These are phyloP conservation scores for Pseudoatta argentina DNA, from an alignment of 1,140 invertebrate genomes.

Conservation along the genomic window DNA sequence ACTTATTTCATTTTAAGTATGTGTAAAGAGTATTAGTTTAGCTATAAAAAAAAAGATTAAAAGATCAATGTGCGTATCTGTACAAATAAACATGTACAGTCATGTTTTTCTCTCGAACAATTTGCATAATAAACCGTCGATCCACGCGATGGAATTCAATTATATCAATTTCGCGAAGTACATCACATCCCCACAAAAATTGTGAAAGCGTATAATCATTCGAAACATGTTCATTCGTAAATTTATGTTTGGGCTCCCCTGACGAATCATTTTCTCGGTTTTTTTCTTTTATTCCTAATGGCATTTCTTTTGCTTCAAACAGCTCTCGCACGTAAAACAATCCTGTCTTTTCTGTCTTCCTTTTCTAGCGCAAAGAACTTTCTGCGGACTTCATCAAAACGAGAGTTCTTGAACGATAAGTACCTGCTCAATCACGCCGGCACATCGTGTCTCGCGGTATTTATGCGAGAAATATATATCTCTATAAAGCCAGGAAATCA, in stretches of 20 bases:
- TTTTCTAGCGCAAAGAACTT: not conserved
- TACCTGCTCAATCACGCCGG: not conserved
- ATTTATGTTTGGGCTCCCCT: not conserved
- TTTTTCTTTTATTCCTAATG: not conserved
- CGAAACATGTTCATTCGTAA: slow-evolving; percentile 10
- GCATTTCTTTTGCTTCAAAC: not conserved
- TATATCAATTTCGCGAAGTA: not conserved
- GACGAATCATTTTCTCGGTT: not conserved
- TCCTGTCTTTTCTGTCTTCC: not conserved
- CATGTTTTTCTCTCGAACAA: not conserved
- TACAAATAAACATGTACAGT: not conserved
- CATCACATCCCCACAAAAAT: not conserved
- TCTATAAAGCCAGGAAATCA: slow-evolving; percentile 27
- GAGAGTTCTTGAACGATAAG: not conserved
- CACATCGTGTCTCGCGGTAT: slow-evolving; percentile 12
- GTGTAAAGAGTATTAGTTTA: too few relatives aligned
- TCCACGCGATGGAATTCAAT: not conserved
- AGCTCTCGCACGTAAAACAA: not conserved
- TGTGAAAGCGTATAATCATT: not conserved
- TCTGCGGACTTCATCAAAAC: not conserved
- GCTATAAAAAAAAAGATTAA: too few relatives aligned
- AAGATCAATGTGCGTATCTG: not conserved
- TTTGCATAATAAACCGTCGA: not conserved
- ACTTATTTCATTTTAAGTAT: too few relatives aligned
- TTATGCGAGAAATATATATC: slow-evolving; percentile 4